Evolutionary conservation across 2,888 invertebrate genomes (phyloP), one percentile per base, ranked within the genome.

Genomic region (Callyntrura guangdongensis): DNA sequence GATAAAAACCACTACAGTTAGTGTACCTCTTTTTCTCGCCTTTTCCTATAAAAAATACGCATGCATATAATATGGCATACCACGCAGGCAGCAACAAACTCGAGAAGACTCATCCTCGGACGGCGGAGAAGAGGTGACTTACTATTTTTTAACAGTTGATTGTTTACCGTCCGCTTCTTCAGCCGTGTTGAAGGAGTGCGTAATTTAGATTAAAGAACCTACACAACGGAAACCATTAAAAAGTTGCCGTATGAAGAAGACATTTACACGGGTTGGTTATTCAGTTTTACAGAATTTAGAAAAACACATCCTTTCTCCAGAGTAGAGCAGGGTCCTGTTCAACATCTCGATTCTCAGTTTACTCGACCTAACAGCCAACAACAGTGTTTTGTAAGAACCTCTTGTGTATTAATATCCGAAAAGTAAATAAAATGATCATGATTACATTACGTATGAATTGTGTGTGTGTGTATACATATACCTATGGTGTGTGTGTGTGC

Each of bases 161-260:
- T 83, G 79, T 47, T 77, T 86, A 53, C 59, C 9, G 36, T 83
- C 9, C 11, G 17, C 9, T 14, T 45, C 9, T 11, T 12, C 45
- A 2, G 17, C 20, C 25, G 67, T 25, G 49, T 45, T 56, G 53
- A 25, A 64, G 45, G 8, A 36, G 82, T 82, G 22, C 67, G 74
- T 83, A 87, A 69, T 81, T 81, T 81, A 87, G 81, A 81, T 81
- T 77, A 81, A 69, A 86, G 36, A 77, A 87, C 56, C 87, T 25
- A 25, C 61, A 69, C 49, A 87, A 81, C 87, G 87, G 87, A 87
- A 87, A 69, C 81, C 81, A 87, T 87, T 81, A 87, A 87, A 86
- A 77, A 17, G 20, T 22, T 61, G 20, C 67, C 61, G 36, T 45
- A 8, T 45, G 11, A 45, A 59, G 81, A 61, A 45, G 20, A 45